These are phyloP conservation scores for Nephila pilipes DNA, from an alignment of 1,140 invertebrate species.

Conservation along the genomic window DNA sequence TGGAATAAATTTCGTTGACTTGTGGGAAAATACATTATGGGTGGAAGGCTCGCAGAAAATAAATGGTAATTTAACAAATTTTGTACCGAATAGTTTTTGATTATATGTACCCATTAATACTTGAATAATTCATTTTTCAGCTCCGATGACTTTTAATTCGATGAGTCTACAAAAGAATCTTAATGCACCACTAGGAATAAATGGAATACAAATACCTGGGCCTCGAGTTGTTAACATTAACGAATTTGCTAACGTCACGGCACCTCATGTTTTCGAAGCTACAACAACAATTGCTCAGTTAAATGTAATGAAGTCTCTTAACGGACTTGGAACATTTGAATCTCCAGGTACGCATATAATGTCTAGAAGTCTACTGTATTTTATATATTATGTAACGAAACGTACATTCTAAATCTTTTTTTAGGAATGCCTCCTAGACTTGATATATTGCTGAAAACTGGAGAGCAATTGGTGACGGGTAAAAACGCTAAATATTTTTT, in stretches of 20 bases:
- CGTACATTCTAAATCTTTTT: background rate
- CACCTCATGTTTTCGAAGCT: conserved; percentile 19
- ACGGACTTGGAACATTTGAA: conserved; percentile 47
- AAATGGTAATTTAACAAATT: conserved; percentile 48
- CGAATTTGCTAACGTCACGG: conserved; percentile 35
- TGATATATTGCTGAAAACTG: conserved; percentile 72
- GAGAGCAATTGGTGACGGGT: conserved; percentile 70
- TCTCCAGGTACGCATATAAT: background rate
- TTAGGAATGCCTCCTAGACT: conserved; percentile 2
- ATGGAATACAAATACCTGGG: conserved; percentile 71
- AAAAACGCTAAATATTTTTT: background rate
- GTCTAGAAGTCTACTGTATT: background rate
- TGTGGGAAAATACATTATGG: conserved; percentile 75
- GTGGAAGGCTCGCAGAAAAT: conserved; percentile 63
- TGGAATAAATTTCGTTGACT: conserved; percentile 68
- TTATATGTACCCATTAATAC: background rate
- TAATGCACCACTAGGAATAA: conserved; percentile 21
- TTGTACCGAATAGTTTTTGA: background rate
- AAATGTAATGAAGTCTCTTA: conserved; percentile 66
- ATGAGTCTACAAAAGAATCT: conserved; percentile 53
- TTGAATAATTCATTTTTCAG: conserved; percentile 22
- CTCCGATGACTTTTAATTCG: conserved; percentile 59
- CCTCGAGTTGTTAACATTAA: conserved; percentile 41
- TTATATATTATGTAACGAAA: background rate
- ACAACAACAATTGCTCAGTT: conserved; percentile 16